A percentile compares a stretch with the other conserved stretches of the same genome.
Conservation (phyloP, 1,140 invertebrate species). For the Megalopta genalis region DNA sequence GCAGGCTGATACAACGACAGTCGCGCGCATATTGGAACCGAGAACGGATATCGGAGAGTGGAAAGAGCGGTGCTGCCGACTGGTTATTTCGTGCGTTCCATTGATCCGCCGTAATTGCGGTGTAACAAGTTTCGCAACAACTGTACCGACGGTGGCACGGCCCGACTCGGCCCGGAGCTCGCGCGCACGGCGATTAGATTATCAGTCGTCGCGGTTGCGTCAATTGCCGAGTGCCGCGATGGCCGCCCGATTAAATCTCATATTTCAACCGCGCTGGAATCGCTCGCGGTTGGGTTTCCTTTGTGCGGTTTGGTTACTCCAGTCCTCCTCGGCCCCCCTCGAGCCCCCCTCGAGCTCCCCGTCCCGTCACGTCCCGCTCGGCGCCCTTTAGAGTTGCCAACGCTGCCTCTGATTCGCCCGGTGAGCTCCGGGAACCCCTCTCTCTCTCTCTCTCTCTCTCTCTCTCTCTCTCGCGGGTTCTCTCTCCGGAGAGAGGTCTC, state of each 20-base stretch:
- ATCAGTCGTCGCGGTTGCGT: conserved; percentile 8
- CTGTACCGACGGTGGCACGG: neutral
- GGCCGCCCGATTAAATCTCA: conserved; percentile 13
- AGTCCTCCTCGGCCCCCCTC: too few relatives aligned
- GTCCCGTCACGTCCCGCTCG: too few relatives aligned
- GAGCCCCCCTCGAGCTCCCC: too few relatives aligned
- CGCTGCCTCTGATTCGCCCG: neutral
- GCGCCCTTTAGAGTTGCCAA: neutral
- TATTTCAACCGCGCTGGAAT: neutral
- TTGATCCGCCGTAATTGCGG: conserved; percentile 35
- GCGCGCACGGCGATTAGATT: conserved; percentile 18
- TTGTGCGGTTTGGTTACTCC: neutral
- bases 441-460: too few relatives aligned
- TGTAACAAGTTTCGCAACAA: conserved; percentile 43
- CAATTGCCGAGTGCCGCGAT: neutral
- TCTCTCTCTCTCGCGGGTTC: too few relatives aligned
- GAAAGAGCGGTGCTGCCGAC: too few relatives aligned
- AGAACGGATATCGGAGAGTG: too few relatives aligned
- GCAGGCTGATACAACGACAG: too few relatives aligned
- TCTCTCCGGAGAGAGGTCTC: neutral
- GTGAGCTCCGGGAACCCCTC: neutral
- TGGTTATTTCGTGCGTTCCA: conserved; percentile 18
- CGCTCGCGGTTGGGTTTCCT: neutral
- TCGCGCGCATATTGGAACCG: too few relatives aligned
- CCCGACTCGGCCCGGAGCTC: too few relatives aligned